Evolutionary conservation across 2,888 invertebrate species (phyloP).

Genomic region (Eledone cirrhosa): DNA sequence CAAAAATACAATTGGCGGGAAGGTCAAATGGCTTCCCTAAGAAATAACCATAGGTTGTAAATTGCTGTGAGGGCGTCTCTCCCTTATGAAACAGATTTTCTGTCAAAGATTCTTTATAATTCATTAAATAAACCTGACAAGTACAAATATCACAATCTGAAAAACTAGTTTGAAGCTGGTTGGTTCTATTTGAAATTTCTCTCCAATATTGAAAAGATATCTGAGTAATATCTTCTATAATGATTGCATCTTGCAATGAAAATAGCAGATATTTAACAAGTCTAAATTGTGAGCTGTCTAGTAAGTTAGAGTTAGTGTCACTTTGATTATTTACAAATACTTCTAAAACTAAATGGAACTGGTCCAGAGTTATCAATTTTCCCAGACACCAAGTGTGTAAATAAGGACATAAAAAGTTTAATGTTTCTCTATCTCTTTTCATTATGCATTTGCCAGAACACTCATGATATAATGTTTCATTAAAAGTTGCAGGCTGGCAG

Average conservation of each 20-base stretch:
- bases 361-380: neutral
- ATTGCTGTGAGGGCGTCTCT: neutral
- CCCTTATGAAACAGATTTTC: neutral
- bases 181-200: too few relatives aligned
- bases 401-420: slow-evolving; percentile 4
- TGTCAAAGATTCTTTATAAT: slow-evolving; percentile 4
- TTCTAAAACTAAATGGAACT: slow-evolving; percentile 9
- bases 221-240: neutral
- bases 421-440: neutral
- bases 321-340: neutral
- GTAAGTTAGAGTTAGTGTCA: neutral
- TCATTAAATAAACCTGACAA: neutral
- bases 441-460: neutral
- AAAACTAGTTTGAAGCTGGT: neutral
- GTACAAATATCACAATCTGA: neutral
- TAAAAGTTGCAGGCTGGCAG: neutral
- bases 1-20: neutral
- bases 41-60: neutral
- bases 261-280: slow-evolving; percentile 3
- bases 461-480: neutral
- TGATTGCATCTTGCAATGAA: neutral
- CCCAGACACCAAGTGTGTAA: slow-evolving; percentile 18
- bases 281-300: too few relatives aligned
- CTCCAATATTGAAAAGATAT: neutral
- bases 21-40: neutral